Evolutionary conservation across 2,113 vertebrate genomes (phyloP).

Genomic region (Nettapus auritus): DNA sequence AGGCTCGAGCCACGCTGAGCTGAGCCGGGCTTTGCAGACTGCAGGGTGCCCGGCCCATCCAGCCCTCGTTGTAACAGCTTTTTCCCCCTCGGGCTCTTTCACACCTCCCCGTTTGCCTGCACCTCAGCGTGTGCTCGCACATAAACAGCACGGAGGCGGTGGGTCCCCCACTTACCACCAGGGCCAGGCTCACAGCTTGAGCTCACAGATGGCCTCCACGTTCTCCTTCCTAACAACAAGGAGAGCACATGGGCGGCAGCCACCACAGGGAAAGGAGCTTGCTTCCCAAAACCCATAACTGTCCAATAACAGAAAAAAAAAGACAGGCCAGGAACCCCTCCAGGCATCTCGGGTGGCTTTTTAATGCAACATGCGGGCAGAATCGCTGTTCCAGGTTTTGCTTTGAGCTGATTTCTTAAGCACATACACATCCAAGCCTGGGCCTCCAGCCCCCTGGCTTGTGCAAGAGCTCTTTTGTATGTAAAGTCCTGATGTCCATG

Average conservation of each 20-base stretch:
- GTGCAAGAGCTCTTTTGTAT: slow-evolving; percentile 61
- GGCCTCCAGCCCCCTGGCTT: slow-evolving; percentile 52
- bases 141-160: rapidly evolving
- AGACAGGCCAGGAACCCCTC: slow-evolving; percentile 38
- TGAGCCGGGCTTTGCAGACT: background rate
- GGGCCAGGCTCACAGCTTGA: background rate
- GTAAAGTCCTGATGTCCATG: slow-evolving; percentile 66
- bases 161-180: background rate
- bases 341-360: slow-evolving; percentile 59
- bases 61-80: background rate
- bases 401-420: slow-evolving; percentile 48
- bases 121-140: background rate
- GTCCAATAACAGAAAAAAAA: slow-evolving; percentile 49
- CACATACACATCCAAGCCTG: slow-evolving; percentile 39
- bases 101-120: background rate
- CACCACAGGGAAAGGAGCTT: background rate
- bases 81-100: background rate
- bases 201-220: background rate
- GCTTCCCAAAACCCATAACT: background rate
- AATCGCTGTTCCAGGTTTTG: slow-evolving; percentile 69
- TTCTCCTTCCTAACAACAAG: background rate
- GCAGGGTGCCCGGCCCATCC: background rate
- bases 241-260: background rate
- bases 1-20: background rate
- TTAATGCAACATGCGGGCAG: slow-evolving; percentile 65